Conservation (phyloP, 2,888 invertebrate genomes). For the Pinctada fucata region DNA sequence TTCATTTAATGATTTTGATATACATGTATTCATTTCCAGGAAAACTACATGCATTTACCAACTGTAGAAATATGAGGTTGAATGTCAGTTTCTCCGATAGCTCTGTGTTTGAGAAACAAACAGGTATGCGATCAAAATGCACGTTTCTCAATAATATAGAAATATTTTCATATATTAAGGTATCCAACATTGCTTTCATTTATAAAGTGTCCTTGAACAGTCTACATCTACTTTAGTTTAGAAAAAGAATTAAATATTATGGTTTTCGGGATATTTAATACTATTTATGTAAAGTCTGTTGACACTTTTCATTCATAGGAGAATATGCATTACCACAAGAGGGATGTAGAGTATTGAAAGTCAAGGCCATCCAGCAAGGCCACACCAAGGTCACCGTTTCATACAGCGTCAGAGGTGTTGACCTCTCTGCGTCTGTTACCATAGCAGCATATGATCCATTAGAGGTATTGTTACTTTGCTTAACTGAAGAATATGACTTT, state of each 20-base stretch:
- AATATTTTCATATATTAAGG: too few species aligned
- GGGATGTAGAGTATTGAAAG: conserved; percentile 68
- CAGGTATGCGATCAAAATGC: conserved; percentile 49
- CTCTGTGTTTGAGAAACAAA: conserved; percentile 66
- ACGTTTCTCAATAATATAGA: too few species aligned
- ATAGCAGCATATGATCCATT: conserved; percentile 75
- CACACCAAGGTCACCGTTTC: conserved; percentile 70
- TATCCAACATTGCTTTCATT: too few species aligned
- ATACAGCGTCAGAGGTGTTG: conserved; percentile 61
- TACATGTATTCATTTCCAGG: conserved; percentile 50
- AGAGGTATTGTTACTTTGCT: conserved; percentile 68
- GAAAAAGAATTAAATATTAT: too few species aligned
- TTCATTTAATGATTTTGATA: too few species aligned
- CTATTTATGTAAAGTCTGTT: too few species aligned
- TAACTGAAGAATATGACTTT: too few species aligned
- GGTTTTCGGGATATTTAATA: too few species aligned
- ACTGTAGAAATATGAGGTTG: conserved; percentile 68
- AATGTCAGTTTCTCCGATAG: conserved; percentile 65
- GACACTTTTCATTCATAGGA: conserved; percentile 28
- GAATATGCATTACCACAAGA: conserved; percentile 44
- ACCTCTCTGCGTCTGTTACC: conserved; percentile 67
- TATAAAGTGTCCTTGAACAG: too few species aligned
- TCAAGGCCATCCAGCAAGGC: conserved; percentile 70
- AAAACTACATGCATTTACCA: conserved; percentile 56
- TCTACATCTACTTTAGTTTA: too few species aligned